A percentile compares a stretch with the other conserved stretches of the same genome.
Conservation (phyloP, 64 coral and sea anemone genomes). For the Actinia equina region DNA sequence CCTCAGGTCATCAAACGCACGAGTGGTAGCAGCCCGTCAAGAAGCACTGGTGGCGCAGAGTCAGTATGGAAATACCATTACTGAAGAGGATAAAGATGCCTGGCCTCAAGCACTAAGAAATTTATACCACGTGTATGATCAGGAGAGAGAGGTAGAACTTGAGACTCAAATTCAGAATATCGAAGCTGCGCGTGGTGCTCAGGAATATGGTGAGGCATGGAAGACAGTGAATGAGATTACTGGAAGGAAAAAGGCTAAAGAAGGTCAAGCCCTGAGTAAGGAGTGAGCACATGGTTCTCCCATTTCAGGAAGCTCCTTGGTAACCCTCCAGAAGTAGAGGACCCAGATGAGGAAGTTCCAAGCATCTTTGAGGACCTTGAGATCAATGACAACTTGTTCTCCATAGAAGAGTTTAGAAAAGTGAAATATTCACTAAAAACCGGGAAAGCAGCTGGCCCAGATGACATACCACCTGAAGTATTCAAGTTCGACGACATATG, state of each 20-base stretch:
- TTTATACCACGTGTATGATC: no score
- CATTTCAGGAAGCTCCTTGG: conserved; percentile 47
- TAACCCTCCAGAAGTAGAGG: conserved; percentile 20
- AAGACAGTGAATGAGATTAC: conserved; percentile 47
- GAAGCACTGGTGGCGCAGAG: no score
- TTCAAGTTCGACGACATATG: conserved; percentile 27
- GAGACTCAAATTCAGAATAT: no score
- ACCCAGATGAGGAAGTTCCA: not conserved
- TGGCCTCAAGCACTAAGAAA: no score
- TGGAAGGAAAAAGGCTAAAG: conserved; percentile 58
- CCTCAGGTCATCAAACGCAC: no score
- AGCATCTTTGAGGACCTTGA: not conserved
- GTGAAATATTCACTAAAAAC: conserved; percentile 32
- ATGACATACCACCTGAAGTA: conserved; percentile 34
- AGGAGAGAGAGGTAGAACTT: no score
- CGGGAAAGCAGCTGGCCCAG: conserved; percentile 9
- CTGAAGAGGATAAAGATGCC: no score
- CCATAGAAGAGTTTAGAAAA: conserved; percentile 37
- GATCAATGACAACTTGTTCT: conserved; percentile 21
- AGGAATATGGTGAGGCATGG: not conserved
- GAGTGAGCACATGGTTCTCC: conserved; percentile 26
- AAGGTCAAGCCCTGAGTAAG: conserved; percentile 21
- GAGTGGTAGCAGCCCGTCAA: no score
- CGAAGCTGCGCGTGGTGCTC: no score
- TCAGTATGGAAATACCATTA: no score